phyloP scores from a whole-genome alignment of 2,797 vertebrate species.

The Cygnus olor region DNA sequence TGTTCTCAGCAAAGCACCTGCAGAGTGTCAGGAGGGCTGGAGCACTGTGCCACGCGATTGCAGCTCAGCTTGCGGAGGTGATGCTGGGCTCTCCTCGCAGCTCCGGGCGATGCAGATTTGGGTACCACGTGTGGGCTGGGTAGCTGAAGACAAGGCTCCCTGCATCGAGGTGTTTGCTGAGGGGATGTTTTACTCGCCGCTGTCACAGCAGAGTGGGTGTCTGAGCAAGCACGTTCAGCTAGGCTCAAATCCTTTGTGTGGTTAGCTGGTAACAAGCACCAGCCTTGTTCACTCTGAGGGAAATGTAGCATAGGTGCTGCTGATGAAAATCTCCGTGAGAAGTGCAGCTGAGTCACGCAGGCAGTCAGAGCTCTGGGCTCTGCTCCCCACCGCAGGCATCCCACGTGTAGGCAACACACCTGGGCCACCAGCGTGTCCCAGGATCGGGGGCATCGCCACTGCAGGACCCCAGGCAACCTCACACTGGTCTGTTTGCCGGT shows the following conservation, averaged over 20 bases:
- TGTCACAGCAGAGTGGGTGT: neutral
- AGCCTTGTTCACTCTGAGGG: neutral
- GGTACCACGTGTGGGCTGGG: neutral
- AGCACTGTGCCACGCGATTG: fast-evolving
- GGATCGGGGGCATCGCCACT: fast-evolving
- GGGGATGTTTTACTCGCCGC: neutral
- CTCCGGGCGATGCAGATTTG: neutral
- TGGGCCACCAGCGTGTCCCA: fast-evolving
- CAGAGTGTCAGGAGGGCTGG: neutral
- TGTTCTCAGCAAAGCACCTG: neutral
- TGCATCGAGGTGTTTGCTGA: neutral
- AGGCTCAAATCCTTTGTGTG: neutral
- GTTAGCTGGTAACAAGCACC: neutral
- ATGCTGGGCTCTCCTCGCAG: neutral
- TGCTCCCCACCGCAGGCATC: neutral
- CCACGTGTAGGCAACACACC: fast-evolving
- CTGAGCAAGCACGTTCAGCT: neutral
- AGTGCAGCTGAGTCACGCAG: fast-evolving
- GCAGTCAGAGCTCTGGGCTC: neutral
- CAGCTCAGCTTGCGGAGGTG: neutral
- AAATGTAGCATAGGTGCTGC: neutral
- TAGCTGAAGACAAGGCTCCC: neutral
- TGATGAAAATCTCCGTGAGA: neutral
- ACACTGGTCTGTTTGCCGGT: neutral
- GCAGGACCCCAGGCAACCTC: neutral